Evolutionary conservation across 2,797 vertebrate species (phyloP).

Genomic region (Poecilia wingei): DNA sequence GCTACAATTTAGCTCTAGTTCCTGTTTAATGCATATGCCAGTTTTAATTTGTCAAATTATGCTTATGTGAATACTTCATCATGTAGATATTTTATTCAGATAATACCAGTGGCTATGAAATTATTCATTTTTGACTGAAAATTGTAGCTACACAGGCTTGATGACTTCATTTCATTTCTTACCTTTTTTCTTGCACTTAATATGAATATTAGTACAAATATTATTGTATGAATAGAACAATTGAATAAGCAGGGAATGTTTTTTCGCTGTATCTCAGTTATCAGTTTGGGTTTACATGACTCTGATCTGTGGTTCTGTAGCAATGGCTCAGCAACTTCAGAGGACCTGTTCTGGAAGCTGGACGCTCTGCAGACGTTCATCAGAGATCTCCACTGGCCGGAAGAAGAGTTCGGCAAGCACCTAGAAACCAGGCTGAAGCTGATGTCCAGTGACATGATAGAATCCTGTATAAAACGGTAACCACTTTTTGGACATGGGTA

Average conservation of each 20-base stretch:
- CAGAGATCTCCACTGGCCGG: constrained; percentile 97
- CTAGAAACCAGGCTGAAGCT: constrained; percentile 95
- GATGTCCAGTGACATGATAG: constrained; percentile 99
- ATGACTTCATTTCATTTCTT: not conserved
- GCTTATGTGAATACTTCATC: not conserved
- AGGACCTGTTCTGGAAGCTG: constrained; percentile 99
- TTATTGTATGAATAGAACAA: not conserved
- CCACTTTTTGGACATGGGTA: not conserved
- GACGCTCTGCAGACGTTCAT: constrained; percentile 99
- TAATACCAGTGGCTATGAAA: not conserved
- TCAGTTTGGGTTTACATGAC: not conserved
- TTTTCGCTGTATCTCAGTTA: not conserved
- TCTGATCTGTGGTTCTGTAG: constrained; percentile 70
- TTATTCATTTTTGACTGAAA: not conserved
- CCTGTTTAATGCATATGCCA: not conserved
- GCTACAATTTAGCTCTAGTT: not conserved
- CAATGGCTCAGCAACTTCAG: constrained; percentile 96
- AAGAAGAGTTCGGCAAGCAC: constrained; percentile 98
- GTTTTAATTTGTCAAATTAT: not conserved
- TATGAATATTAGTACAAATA: not conserved
- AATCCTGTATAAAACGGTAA: constrained; percentile 96
- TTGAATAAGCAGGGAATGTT: not conserved
- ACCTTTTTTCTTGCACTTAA: not conserved
- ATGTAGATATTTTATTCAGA: not conserved
- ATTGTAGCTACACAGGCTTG: not conserved